These are phyloP conservation scores for Uloborus diversus DNA, from an alignment of 1,140 invertebrate species.

Conservation along the genomic window DNA sequence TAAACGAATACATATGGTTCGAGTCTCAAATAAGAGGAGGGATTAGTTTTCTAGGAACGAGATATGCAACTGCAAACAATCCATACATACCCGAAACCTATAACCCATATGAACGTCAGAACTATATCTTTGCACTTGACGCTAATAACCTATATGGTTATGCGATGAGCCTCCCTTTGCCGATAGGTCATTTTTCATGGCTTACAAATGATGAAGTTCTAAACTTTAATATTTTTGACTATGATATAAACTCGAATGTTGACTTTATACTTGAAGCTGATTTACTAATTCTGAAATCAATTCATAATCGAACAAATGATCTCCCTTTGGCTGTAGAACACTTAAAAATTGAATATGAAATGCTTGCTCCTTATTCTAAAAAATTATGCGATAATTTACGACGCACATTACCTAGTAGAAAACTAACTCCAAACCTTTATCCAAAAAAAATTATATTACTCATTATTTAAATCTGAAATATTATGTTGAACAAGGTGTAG, in stretches of 20 bases:
- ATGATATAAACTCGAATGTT: constrained; percentile 11
- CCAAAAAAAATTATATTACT: neutral
- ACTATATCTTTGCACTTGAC: constrained; percentile 11
- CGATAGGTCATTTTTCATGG: constrained; percentile 15
- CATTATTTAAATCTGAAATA: neutral
- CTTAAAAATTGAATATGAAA: constrained; percentile 41
- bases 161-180: constrained; percentile 49
- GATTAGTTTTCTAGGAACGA: constrained; percentile 25
- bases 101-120: neutral
- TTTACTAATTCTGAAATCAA: constrained; percentile 57
- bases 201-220: constrained; percentile 30
- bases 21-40: constrained; percentile 1
- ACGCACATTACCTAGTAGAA: neutral
- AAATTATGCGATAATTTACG: neutral
- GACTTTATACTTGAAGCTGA: constrained; percentile 60
- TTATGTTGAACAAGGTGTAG: neutral
- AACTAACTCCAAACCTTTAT: constrained; percentile 4
- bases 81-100: neutral
- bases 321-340: constrained; percentile 64
- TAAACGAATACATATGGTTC: constrained; percentile 8
- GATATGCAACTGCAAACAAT: neutral
- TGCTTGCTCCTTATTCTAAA: constrained; percentile 7
- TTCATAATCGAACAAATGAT: constrained; percentile 63
- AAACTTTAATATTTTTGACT: constrained; percentile 9
- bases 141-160: constrained; percentile 57